Base-by-base conservation (phyloP, 2,797 vertebrate genomes). In the Lepilemur septentrionalis region DNA sequence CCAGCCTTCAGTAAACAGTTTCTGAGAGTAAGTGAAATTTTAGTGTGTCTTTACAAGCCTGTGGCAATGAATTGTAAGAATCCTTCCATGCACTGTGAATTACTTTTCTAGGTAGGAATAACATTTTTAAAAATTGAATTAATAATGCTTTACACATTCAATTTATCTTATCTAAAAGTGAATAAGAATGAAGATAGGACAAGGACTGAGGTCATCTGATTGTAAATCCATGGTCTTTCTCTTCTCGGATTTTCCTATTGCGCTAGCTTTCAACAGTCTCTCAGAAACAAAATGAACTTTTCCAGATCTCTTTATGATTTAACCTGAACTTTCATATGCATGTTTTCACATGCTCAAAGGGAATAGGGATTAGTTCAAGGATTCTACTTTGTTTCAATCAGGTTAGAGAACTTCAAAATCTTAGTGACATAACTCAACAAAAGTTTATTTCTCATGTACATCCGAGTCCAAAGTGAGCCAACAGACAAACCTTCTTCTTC, bases 11-110 rank as follows among this genome's bases (percentile, higher is more conserved):
- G 50, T 52, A 52, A 52, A 7, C 17, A 52, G 50, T 78, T 93
- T 96, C 41, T 84, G 72, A 89, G 32, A 92, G 35, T 28, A 73
- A 96, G 25, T 83, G 72, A 96, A 93, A 89, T 61, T 96, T 86
- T 67, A 91, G 63, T 55, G 50, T 75, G 43, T 41, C 25, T 85
- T 79, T 78, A 65, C 22, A 76, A 89, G 41, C 10, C 52, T 67
- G 46, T 76, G 30, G n/a, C 22, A 95, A 92, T 93, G 78, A 70
- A 89, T 81, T 81, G 2, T 57, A 92, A 95, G 38, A 82, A 55
- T 63, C 0, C 28, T 46, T 93, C 72, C 17, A 81, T 1, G 69
- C 1, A 52, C 17, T 81, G 57, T 50, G 15, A 94, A 65, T 79
- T 18, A 76, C 14, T 93, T 95, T 89, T 67, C 4, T 50, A 84